Conservation (phyloP, 2,113 vertebrate species). For the Piprites chloris region DNA sequence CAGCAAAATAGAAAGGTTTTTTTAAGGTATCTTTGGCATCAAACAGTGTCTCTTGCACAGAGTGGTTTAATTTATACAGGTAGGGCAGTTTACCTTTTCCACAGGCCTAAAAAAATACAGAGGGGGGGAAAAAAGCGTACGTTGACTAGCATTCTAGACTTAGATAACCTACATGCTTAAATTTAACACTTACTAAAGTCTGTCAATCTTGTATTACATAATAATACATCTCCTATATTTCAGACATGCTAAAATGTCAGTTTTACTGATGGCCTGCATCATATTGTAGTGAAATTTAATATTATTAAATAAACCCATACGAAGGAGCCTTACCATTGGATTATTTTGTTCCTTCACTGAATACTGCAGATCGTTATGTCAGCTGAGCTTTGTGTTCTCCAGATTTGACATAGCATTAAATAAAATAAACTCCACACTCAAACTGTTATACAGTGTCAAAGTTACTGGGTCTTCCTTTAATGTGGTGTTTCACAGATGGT, state of each 20-base stretch:
- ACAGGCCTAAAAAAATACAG: neutral
- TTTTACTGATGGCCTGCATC: neutral
- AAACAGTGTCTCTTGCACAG: neutral
- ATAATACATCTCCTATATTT: neutral
- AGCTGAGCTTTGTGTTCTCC: neutral
- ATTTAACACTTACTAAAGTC: neutral
- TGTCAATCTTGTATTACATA: neutral
- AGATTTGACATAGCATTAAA: neutral
- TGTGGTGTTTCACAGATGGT: neutral
- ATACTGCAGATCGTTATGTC: neutral
- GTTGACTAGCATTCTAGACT: neutral
- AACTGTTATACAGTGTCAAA: neutral
- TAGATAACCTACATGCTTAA: neutral
- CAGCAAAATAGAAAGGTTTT: neutral
- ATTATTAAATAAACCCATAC: neutral
- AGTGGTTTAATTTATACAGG: neutral
- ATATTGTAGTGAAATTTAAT: neutral
- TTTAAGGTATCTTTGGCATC: neutral
- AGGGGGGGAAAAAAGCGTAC: neutral
- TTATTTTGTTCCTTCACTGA: neutral
- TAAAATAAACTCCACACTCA: neutral
- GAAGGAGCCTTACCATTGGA: neutral
- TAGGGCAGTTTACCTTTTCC: neutral
- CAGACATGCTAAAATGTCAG: neutral
- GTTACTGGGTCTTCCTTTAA: neutral